A percentile compares a stretch with the other conserved stretches of the same genome.
Evolutionary conservation across 2,113 vertebrate species (phyloP).

Genomic region (Chunga burmeisteri): DNA sequence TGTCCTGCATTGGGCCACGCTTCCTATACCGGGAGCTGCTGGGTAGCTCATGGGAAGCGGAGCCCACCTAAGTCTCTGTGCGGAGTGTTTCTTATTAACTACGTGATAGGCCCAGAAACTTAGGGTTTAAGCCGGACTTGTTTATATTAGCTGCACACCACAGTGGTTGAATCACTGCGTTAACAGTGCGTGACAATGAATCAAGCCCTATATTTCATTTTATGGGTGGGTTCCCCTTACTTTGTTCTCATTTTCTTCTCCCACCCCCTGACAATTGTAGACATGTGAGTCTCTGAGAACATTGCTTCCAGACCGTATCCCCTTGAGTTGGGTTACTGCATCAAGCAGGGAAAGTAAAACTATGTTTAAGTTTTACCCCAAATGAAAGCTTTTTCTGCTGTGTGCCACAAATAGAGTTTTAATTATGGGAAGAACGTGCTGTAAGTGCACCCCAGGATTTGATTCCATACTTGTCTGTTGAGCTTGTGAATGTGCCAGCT

Average conservation of each 20-base stretch:
- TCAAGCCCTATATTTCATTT: neutral
- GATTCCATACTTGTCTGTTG: neutral
- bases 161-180: neutral
- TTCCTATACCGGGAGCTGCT: neutral
- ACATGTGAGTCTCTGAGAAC: neutral
- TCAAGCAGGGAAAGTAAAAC: neutral
- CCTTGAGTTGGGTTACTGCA: neutral
- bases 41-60: neutral
- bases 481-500: neutral
- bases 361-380: neutral
- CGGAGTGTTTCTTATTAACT: neutral
- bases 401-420: neutral
- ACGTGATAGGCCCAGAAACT: neutral
- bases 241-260: neutral
- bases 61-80: neutral
- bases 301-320: neutral
- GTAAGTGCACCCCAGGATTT: neutral
- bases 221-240: neutral
- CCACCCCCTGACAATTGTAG: neutral
- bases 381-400: constrained; percentile 29
- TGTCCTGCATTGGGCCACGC: fast-evolving
- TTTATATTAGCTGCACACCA: neutral
- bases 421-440: constrained; percentile 8
- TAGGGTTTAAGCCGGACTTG: neutral
- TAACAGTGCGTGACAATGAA: neutral